These are phyloP conservation scores for Paratilapia polleni DNA, from an alignment of 2,113 vertebrate species.

Conservation along the genomic window DNA sequence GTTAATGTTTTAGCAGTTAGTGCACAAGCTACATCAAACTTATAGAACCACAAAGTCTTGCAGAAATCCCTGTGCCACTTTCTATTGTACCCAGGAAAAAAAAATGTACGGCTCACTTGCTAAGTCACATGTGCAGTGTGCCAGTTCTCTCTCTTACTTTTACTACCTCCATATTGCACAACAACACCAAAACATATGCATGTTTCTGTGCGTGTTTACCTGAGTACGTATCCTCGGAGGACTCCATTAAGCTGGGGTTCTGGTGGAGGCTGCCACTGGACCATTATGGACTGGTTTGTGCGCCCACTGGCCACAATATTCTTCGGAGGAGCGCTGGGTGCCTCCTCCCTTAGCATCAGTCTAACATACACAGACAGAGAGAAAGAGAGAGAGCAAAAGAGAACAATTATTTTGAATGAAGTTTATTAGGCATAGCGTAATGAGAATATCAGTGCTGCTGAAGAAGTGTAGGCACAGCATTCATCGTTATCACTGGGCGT, in stretches of 20 bases:
- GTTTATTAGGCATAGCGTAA: conserved; percentile 1
- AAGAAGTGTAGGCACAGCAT: background rate
- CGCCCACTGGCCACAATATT: conserved; percentile 96
- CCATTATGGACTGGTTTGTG: conserved; percentile 98
- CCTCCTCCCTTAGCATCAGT: conserved; percentile 92
- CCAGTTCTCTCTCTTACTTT: background rate
- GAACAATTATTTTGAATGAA: conserved; percentile 5
- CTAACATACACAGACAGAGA: conserved; percentile 66
- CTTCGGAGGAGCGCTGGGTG: conserved; percentile 93
- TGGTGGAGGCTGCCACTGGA: conserved; percentile 97
- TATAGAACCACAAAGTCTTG: background rate
- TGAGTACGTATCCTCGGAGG: conserved; percentile 91
- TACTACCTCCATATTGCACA: background rate
- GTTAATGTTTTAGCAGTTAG: background rate
- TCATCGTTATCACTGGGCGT: background rate
- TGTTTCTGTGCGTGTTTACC: conserved; percentile 73
- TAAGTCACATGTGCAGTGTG: background rate
- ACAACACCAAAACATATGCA: background rate
- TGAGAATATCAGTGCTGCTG: conserved; percentile 1
- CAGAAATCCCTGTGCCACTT: background rate
- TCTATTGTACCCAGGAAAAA: background rate
- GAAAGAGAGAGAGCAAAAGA: background rate
- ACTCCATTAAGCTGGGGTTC: conserved; percentile 94
- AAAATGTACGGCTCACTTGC: background rate
- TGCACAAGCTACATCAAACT: background rate